Evolutionary conservation across 2,797 vertebrate species (phyloP), one percentile per base, ranked within the genome.

Genomic region (Amniataba percoides): DNA sequence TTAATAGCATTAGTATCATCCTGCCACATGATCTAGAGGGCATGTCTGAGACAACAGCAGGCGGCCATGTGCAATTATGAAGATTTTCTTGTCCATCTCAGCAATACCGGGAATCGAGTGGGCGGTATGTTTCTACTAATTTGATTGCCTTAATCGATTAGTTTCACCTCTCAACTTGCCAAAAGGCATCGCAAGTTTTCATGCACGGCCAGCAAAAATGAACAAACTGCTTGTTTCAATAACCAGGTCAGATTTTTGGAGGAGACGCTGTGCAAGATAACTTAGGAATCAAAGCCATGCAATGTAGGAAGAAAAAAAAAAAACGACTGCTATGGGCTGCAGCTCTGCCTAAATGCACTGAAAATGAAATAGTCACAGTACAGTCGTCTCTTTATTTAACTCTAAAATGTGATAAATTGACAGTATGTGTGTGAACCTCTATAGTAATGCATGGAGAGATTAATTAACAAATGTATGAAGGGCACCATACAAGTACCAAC

Each of bases 121-220:
- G 83, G 78, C 67, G 82, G 77, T 53, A 43, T 75, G 56, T 76
- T 77, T 70, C 66, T 61, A 31, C 67, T 80, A 82, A 88, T 89
- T 86, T 83, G 65, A 85, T 87, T 73, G 34, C 74, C 52, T 56
- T 61, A 65, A 87, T 89, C 51, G 68, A 83, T 85, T 80, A 48
- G 63, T 81, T 85, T 87, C 78, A 87, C 83, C 71, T 82, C 52
- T 66, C 66, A 51, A 72, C 51, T 81, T 67, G 45, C 23, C 62
- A 74, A 63, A 64, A 60, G n/a, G 10, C 18, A 11, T 13, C 9
- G 9, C 39, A 42, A 51, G 79, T 82, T 80, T 31, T 76, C 66
- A 59, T 61, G 72, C 78, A 45, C 1, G 64, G 16, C 14, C 23
- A 62, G 74, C 64, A 64, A 57, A 88, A 74, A 64, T 52, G 14